These are phyloP conservation scores for Parascotia fuliginaria DNA, from an alignment of 2,888 invertebrate genomes.

Conservation along the genomic window DNA sequence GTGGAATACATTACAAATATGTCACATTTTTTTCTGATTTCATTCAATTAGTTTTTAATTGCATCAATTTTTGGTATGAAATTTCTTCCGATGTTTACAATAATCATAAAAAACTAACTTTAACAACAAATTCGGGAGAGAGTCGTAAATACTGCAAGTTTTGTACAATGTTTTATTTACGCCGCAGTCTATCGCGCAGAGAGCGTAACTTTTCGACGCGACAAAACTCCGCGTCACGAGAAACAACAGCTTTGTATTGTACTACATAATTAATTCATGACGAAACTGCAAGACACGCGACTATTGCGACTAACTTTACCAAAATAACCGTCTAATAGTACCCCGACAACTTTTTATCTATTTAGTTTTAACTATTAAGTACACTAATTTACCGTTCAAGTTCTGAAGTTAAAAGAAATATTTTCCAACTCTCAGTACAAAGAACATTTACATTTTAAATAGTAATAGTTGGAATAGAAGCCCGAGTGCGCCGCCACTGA, in stretches of 20 bases:
- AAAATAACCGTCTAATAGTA: constrained; percentile 27
- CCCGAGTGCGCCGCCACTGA: constrained; percentile 20
- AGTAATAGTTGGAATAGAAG: constrained; percentile 10
- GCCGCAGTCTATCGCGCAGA: constrained; percentile 25
- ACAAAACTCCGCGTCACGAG: constrained; percentile 54
- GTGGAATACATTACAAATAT: too few species aligned
- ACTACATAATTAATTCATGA: constrained; percentile 70
- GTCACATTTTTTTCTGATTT: too few species aligned
- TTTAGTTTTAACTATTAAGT: constrained; percentile 13
- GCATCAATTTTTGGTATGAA: too few species aligned
- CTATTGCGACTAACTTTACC: constrained; percentile 23
- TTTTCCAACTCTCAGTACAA: constrained; percentile 14
- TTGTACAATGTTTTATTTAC: constrained; percentile 33
- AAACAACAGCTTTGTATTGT: constrained; percentile 48
- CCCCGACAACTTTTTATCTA: constrained; percentile 18
- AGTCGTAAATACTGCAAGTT: constrained; percentile 35
- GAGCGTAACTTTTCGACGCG: constrained; percentile 33
- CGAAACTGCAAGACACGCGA: constrained; percentile 28
- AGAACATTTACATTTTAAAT: constrained; percentile 22
- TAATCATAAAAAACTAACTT: too few species aligned
- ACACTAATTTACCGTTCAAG: constrained; percentile 14
- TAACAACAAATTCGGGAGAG: constrained; percentile 5
- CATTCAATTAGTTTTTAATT: too few species aligned
- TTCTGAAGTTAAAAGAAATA: constrained; percentile 15
- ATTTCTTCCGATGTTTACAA: too few species aligned